Evolutionary conservation across 2,797 vertebrate species (phyloP), one percentile per base, ranked within the genome.

Genomic region (Acanthopagrus latus): DNA sequence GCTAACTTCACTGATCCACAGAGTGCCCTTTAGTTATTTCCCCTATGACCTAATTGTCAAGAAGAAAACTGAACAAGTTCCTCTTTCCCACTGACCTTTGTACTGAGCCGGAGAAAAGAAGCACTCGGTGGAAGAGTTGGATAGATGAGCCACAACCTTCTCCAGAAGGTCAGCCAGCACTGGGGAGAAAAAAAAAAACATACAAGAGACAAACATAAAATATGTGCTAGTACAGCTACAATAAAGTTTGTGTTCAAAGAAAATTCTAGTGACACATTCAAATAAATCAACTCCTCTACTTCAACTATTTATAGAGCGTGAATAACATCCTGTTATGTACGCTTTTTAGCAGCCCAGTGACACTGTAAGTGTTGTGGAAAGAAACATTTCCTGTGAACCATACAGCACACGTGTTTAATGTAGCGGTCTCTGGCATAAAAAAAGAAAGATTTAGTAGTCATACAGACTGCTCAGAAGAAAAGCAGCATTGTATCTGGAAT

Each of bases 141-240:
- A 96, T 76, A 97, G 94, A 93, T 94, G 95, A 33, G 90, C 82
- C 79, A 97, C 95, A 3, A 95, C 95, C 69, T 89, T 95, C 90
- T 97, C 96, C 91, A 98, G 94, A 83, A 99, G 94, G 91, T 97
- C 96, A 78, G 94, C 94, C 87, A 97, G 91, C 87, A 94, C 98
- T 99, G 92, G n/a, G 91, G 89, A 82, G 55, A 82, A 64, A 71
- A 78, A 71, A 78, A n/a, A 33, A 43, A 23, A 18, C 8, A 47
- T 52, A 38, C 38, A 38, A 72, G 2, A 38, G 27, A 60, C 21
- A 57, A 9, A 71, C 16, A 55, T 25, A 60, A 52, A 48, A 68
- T 13, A 4, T 18, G 48, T 62, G 2, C 3, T 1, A 5, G 20
- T 29, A 50, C 44, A 43, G 29, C 47, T 62, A 7, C 13, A 43